Base-by-base conservation (phyloP, 2,888 invertebrate genomes). In the Dicycla oo region DNA sequence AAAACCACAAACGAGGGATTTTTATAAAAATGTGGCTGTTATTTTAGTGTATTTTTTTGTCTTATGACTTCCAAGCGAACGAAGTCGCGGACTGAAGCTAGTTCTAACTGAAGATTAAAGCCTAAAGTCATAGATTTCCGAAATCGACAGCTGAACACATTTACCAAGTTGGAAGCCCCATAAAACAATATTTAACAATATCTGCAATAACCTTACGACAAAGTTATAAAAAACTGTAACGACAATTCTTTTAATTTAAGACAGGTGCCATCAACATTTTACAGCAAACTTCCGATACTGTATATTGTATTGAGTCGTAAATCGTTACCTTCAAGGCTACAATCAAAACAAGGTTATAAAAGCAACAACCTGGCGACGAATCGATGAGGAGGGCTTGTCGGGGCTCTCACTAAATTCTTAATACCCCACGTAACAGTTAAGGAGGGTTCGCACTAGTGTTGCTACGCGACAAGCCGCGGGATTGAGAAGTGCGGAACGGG, bases 401-500 rank as follows among this genome's bases (percentile, higher is more conserved):
- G 85, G 88, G 88, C 88, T 89, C 88, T 89, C 91, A 89, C 94
- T 95, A 94, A 95, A 95, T 95, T 95, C 94, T 94, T 95, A 95
- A 95, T 95, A 95, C 95, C 95, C 94, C 95, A 95, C 95, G 95
- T 95, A 95, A 94, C 94, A 89, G 93, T 91, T 91, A 90, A 94
- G 94, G 93, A 93, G 92, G 92, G 91, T 89, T 92, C 91, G 92
- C 90, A 69, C 71, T 86, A 86, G 86, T 86, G 85, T 82, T 86
- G 86, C 83, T 82, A 86, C 78, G 78, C 82, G 80, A 86, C 78
- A 65, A 75, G 38, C 51, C 34, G 74, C 71, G 74, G 74, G 65
- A 81, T 68, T 68, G 69, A 61, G 73, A 76, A 69, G 54, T 49
- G 79, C 84, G 91, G 88, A 87, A 83, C 64, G 56, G 61, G 73